Conservation (phyloP, 2,797 vertebrate species). For the Nasua narica region DNA sequence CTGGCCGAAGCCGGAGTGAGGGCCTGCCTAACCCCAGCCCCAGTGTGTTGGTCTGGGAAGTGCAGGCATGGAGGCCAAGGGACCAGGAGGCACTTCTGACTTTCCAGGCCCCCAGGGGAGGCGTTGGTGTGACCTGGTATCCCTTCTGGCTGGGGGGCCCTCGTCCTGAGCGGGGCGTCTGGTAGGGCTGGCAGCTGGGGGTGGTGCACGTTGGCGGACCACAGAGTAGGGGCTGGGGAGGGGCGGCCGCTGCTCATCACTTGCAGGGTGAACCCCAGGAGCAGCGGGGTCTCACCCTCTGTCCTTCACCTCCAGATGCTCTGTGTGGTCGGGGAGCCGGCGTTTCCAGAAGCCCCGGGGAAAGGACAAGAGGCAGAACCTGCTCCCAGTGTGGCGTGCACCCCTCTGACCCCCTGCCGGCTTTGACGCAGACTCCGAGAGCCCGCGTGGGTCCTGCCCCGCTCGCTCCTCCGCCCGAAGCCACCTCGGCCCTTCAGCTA, state of each 20-base stretch:
- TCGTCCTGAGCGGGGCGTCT: rapidly evolving
- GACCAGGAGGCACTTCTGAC: neutral
- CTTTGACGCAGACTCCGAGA: no score
- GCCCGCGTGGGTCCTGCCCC: neutral
- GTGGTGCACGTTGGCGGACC: neutral
- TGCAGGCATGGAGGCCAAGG: neutral
- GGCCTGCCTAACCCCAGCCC: neutral
- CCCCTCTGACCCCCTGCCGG: neutral
- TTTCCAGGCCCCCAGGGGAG: neutral
- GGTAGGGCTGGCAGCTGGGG: neutral
- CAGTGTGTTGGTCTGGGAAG: no score
- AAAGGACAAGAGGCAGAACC: neutral
- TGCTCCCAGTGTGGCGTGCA: neutral
- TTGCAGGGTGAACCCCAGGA: neutral
- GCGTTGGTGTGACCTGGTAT: neutral
- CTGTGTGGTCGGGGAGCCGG: neutral
- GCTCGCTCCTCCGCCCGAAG: neutral
- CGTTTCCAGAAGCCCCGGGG: neutral
- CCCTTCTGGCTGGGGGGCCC: neutral
- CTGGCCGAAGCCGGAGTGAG: neutral
- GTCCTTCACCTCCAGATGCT: neutral
- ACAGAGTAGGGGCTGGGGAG: neutral
- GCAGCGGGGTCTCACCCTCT: neutral
- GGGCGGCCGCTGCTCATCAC: neutral
- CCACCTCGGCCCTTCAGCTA: rapidly evolving